Base-by-base conservation (phyloP, 2,797 vertebrate species). In the Myripristis murdjan region DNA sequence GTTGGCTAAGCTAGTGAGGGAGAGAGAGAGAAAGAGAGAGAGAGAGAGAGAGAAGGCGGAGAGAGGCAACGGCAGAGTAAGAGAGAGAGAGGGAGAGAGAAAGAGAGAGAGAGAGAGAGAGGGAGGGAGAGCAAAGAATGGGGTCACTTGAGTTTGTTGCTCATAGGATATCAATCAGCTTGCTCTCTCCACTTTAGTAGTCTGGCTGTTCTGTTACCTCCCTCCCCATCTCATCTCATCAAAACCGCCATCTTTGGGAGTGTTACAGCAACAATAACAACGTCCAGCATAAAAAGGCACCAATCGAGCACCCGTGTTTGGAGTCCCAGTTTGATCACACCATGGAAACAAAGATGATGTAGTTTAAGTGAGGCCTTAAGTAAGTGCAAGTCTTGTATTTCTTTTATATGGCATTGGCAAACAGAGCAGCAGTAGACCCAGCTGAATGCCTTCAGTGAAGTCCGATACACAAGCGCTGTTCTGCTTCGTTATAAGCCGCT, bases 81-180 rank as follows among this genome's bases (percentile, higher is more conserved):
- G 35, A 88, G 71, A 35, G 68, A 73, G 69, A 53, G 82, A 79
- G 77, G 26, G 51, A 72, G 64, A 60, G 37, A 43, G 66, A 60
- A 53, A 89, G 71, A 35, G 68, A 73, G 70, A 55, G 82, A 79
- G 77, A 58, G 73, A 81, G 75, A 87, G 86, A 87, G 80, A 74
- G 85, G 90, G 85, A 80, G 73, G 66, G 77, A 87, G 80, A 83
- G 76, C 73, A 62, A 64, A 82, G 87, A 93, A 89, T 65, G 86
- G 91, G 95, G 92, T 95, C 92, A 94, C 90, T 93, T 85, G 91
- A 94, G 94, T 95, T 95, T 93, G 88, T 92, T 93, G 88, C 92
- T 92, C 90, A 82, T 90, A 91, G 89, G 89, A 93, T 91, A 92
- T 94, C 87, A 86, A 81, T 90, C 82, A 60, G 67, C 79, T 89